These are phyloP conservation scores for Ophiodon elongatus DNA, from an alignment of 2,113 vertebrate genomes.

Conservation along the genomic window DNA sequence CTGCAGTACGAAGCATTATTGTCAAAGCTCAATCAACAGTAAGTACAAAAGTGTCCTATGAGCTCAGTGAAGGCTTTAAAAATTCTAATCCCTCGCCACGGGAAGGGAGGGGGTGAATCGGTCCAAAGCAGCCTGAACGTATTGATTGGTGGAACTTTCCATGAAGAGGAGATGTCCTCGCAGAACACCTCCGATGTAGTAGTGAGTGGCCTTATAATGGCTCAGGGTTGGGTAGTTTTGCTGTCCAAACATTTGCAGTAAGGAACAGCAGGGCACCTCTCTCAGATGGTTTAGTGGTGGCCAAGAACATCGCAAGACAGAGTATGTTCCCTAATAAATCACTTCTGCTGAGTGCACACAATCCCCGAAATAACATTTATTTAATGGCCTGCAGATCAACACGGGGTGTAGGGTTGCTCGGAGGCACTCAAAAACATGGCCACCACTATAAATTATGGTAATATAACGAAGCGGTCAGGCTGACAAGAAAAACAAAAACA, in stretches of 20 bases:
- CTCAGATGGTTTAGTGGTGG: constrained; percentile 28
- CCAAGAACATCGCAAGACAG: constrained; percentile 57
- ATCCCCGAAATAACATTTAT: constrained; percentile 66
- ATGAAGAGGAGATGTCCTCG: constrained; percentile 12
- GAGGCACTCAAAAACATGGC: constrained; percentile 23
- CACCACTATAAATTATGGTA: constrained; percentile 9
- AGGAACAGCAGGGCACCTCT: constrained; percentile 25
- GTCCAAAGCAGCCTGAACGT: neutral
- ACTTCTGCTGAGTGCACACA: constrained; percentile 62
- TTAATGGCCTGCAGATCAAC: constrained; percentile 55
- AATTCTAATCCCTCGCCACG: constrained; percentile 17
- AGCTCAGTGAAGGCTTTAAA: constrained; percentile 13
- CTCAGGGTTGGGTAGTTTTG: neutral
- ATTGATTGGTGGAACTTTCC: constrained; percentile 38
- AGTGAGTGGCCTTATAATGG: neutral
- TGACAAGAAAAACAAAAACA: neutral
- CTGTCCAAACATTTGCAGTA: constrained; percentile 18
- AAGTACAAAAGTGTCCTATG: constrained; percentile 15
- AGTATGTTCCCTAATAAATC: constrained; percentile 67
- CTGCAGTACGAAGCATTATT: neutral
- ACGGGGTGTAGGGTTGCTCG: constrained; percentile 51
- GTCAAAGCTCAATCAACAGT: constrained; percentile 34
- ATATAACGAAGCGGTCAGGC: neutral
- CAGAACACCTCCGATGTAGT: neutral
- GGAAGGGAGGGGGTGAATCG: neutral